Evolutionary conservation across 2,888 invertebrate species (phyloP), one percentile per base, ranked within the genome.

Genomic region (Cataglyphis cursor): DNA sequence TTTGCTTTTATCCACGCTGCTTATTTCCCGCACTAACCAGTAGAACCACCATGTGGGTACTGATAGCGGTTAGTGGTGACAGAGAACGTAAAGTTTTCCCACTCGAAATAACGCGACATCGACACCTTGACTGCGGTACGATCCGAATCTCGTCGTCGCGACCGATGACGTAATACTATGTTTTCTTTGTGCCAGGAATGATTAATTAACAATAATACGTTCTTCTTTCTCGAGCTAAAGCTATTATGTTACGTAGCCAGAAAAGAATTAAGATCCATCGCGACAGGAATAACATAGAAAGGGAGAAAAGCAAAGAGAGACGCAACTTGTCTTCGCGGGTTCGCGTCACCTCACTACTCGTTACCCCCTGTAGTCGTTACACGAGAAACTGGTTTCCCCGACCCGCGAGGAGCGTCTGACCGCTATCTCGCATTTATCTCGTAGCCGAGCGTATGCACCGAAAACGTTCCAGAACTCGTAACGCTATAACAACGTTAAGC

Each of bases 341-440:
- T 68, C 83, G 73, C 82, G 87, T 90, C 88, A 78, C 66, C 84
- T 62, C 76, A 62, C n/a, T 51, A n/a, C 81, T 82, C 87, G 87
- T 88, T 85, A 86, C 76, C 81, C 88, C 85, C 87, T 85, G 87
- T 88, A 89, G 90, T 91, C 89, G 88, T 91, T 88, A 88, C 74
- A 88, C 91, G 88, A 89, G 88, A 85, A 91, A 91, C 91, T 91
- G 89, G 91, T 91, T 91, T 86, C 83, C 89, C 64, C 15, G 74
- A 62, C 64, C 24, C 35, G 38, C 35, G 74, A 85, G 81, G 70
- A 28, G 15, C 57, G 51, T 90, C 89, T 84, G 85, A 90, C 87
- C 88, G 87, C 89, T 91, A 91, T 91, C 88, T 92, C 74, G 81
- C 83, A 91, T 91, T 92, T 89, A 91, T 91, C 74, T 51, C n/a